Evolutionary conservation across 1,140 invertebrate species (phyloP), one percentile per base, ranked within the genome.

Genomic region (Leptoteleia sp.): DNA sequence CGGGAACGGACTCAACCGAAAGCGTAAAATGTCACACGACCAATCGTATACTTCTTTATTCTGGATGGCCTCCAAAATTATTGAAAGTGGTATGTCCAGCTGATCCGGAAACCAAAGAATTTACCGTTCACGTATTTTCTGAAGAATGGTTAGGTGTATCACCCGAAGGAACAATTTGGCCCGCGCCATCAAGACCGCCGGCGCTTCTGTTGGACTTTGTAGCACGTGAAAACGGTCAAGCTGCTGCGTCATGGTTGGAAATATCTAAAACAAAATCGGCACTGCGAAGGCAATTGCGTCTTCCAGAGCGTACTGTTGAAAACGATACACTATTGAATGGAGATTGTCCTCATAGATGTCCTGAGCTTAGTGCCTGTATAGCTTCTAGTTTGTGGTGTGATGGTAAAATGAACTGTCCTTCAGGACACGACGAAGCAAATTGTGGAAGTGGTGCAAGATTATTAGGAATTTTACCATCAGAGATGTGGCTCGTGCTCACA

Each of bases 301-400:
- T 90, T 31, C 86, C 87, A 8, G 83, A 88, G 37, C 79, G 88
- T 9, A 79, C 89, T 85, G 73, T 84, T 52, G 80, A 93, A 25
- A 93, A 93, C 80, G 92, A 92, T 25, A 93, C 91, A 0, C 79
- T 84, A 79, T 64, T 86, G 61, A 86, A 85, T 72, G 85, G 92
- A 85, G 93, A 94, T 77, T 94, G 93, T 81, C 89, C 90, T 73
- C 92, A 93, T 82, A 94, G 94, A 84, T 97, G 96, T 87, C 96
- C 96, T 5, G 96, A 97, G 86, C 89, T 97, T 61, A 94, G 96
- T 82, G 96, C 96, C 13, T 97, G 96, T 84, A 97, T 97, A 65
- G 94, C 94, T 73, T 89, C 94, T 3, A 92, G 92, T 38, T 89
- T 97, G 25, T 97, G 96, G 95, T 97, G 96, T 85, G 95, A 97